Evolutionary conservation across 2,113 vertebrate genomes (phyloP).

Genomic region (Craseonycteris thonglongyai): DNA sequence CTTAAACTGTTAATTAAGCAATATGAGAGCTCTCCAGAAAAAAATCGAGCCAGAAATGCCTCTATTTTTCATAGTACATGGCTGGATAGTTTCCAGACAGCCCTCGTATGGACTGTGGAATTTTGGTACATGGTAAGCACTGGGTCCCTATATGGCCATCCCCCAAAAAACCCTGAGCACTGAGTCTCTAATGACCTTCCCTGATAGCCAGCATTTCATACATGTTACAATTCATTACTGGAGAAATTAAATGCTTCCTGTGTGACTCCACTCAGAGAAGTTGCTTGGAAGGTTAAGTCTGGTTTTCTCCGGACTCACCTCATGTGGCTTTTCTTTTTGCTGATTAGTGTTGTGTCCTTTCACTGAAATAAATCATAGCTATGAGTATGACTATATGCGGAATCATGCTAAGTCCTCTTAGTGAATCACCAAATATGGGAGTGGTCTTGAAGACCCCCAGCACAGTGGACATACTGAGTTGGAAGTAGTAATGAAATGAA

Average conservation of each 20-base stretch:
- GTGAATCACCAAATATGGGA: not conserved
- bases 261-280: not conserved
- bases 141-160: too few species aligned
- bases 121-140: not conserved
- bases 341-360: not conserved
- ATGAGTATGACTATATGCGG: not conserved
- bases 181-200: not conserved
- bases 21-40: too few species aligned
- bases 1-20: not conserved
- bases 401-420: not conserved
- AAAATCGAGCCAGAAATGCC: too few species aligned
- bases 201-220: not conserved
- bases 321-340: not conserved
- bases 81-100: too few species aligned
- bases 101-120: not conserved
- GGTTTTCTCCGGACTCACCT: not conserved
- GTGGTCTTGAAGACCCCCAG: slow-evolving; percentile 15
- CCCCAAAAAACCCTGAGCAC: not conserved
- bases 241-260: not conserved
- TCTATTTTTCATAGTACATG: too few species aligned
- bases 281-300: not conserved
- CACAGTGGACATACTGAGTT: not conserved
- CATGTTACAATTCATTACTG: not conserved
- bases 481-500: not conserved
- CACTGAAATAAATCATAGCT: not conserved